phyloP scores from a whole-genome alignment of 2,113 vertebrate species.

The Rutilus rutilus region DNA sequence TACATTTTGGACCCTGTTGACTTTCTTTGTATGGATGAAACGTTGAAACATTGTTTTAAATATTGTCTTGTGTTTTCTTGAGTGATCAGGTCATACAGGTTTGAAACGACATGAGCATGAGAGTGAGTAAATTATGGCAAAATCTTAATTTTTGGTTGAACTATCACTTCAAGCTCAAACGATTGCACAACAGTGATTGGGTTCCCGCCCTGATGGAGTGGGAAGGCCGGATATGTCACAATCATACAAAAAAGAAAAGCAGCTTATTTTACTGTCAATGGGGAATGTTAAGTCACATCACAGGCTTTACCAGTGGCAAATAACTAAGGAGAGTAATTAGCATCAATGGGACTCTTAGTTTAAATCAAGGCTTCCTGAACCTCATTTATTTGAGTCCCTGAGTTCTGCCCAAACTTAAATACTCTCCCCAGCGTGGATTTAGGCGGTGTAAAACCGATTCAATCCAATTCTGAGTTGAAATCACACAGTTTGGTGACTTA shows the following conservation, averaged over 20 bases:
- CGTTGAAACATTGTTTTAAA: not conserved
- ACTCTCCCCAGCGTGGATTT: slow-evolving; percentile 36
- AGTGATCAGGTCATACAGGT: not conserved
- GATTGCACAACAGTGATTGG: slow-evolving; percentile 55
- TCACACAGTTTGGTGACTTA: slow-evolving; percentile 48
- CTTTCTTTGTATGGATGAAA: not conserved
- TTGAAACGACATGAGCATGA: not conserved
- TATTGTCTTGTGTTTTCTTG: not conserved
- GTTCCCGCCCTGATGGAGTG: not conserved
- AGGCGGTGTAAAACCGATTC: slow-evolving; percentile 8
- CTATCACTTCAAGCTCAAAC: slow-evolving; percentile 60
- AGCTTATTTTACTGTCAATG: not conserved
- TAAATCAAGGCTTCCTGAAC: slow-evolving; percentile 50
- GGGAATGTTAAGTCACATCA: slow-evolving; percentile 61
- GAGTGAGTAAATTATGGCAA: not conserved
- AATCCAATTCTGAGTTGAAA: slow-evolving; percentile 47
- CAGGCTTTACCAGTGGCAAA: slow-evolving; percentile 57
- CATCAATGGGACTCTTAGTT: slow-evolving; percentile 61
- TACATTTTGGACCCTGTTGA: not conserved
- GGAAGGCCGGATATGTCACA: slow-evolving; percentile 12
- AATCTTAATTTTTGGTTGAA: not conserved
- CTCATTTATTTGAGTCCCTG: not conserved
- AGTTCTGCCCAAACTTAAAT: slow-evolving; percentile 30
- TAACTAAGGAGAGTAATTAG: slow-evolving; percentile 61
- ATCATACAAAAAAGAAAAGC: not conserved